Conservation (phyloP, 2,797 vertebrate species). For the Scyliorhinus canicula region DNA sequence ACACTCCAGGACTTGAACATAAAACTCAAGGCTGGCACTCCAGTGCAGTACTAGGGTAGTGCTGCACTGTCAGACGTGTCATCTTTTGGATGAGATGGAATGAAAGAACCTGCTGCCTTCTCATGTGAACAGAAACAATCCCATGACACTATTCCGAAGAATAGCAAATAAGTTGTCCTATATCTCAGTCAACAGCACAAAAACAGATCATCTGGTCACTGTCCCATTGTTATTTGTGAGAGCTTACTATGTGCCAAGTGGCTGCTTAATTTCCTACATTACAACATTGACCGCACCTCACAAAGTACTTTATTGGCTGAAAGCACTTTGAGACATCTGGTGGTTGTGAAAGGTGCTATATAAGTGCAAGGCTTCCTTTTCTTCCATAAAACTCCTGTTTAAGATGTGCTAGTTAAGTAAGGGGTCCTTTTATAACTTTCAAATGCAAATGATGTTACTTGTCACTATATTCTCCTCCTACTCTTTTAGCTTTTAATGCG, state of each 20-base stretch:
- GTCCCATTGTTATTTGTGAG: too few relatives aligned
- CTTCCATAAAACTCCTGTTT: too few relatives aligned
- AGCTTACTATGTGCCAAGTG: too few relatives aligned
- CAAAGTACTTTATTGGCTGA: too few relatives aligned
- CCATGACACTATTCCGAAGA: neutral
- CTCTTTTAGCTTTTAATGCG: neutral
- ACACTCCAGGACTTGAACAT: neutral
- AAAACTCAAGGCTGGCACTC: neutral
- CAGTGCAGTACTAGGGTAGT: neutral
- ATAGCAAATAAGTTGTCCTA: too few relatives aligned
- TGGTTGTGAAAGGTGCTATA: too few relatives aligned
- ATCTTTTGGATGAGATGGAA: neutral
- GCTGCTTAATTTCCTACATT: too few relatives aligned
- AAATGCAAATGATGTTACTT: neutral
- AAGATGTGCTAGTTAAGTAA: neutral
- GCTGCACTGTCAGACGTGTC: neutral
- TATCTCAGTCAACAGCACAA: too few relatives aligned
- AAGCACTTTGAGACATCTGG: too few relatives aligned
- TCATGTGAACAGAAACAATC: neutral
- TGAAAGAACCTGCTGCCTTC: neutral
- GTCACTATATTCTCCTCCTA: neutral
- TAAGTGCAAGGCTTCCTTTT: too few relatives aligned
- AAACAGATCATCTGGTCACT: too few relatives aligned
- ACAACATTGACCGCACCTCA: too few relatives aligned
- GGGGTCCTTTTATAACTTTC: neutral